A percentile compares a stretch with the other conserved stretches of the same genome.
phyloP scores from a whole-genome alignment of 1,140 invertebrate species.

The Drosophila santomea region DNA sequence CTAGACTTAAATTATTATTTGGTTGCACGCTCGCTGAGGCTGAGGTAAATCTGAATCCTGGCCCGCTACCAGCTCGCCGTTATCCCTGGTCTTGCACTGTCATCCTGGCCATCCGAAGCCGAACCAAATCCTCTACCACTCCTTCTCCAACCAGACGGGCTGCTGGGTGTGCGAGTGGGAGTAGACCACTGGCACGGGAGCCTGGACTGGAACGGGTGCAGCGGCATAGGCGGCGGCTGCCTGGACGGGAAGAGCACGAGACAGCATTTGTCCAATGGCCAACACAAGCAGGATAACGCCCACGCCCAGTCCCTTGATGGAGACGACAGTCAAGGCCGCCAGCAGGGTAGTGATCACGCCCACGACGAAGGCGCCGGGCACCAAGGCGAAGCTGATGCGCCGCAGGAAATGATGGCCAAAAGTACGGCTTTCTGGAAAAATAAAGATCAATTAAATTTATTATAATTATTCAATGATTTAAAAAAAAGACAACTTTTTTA shows the following conservation, averaged over 20 bases:
- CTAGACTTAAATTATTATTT: conserved; percentile 83
- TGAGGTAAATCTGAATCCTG: conserved; percentile 49
- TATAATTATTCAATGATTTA: background rate
- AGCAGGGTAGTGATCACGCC: conserved; percentile 87
- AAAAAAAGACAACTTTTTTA: background rate
- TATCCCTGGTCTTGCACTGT: conserved; percentile 3
- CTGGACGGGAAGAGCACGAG: conserved; percentile 76
- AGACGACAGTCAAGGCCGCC: conserved; percentile 87
- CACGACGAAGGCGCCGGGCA: conserved; percentile 87
- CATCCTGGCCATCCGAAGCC: background rate
- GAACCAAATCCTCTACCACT: conserved; percentile 58
- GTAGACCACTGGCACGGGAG: conserved; percentile 80
- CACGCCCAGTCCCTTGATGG: conserved; percentile 87
- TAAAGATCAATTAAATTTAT: background rate
- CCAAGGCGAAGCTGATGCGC: conserved; percentile 86
- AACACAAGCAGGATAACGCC: conserved; percentile 85
- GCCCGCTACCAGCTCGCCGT: conserved; percentile 56
- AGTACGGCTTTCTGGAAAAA: conserved; percentile 85
- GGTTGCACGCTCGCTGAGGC: conserved; percentile 79
- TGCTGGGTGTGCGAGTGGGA: conserved; percentile 81
- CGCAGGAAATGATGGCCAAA: conserved; percentile 87
- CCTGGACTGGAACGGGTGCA: conserved; percentile 47
- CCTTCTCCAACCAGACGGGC: conserved; percentile 83
- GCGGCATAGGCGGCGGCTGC: conserved; percentile 73
- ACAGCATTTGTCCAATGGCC: conserved; percentile 83